phyloP scores from a whole-genome alignment of 2,888 invertebrate genomes.

The Pammene aurita region DNA sequence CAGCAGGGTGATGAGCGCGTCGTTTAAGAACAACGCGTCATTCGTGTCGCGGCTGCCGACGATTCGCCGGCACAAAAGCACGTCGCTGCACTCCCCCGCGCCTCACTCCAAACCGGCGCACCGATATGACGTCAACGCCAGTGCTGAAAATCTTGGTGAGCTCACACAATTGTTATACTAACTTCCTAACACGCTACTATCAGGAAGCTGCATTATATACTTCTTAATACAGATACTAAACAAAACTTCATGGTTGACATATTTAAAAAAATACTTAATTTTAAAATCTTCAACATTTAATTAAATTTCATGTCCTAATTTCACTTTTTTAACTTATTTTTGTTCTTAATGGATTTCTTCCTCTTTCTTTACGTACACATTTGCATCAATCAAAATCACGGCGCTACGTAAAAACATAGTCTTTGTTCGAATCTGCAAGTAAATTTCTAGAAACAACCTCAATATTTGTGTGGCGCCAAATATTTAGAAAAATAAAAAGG shows the following conservation, averaged over 20 bases:
- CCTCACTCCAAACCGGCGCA: slow-evolving; percentile 85
- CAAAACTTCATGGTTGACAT: slow-evolving; percentile 20
- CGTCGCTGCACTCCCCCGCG: slow-evolving; percentile 89
- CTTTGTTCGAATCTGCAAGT: no score
- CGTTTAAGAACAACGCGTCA: slow-evolving; percentile 96
- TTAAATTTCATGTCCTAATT: background rate
- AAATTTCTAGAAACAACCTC: background rate
- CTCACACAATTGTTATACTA: slow-evolving; percentile 31
- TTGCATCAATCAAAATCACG: background rate
- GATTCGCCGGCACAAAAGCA: slow-evolving; percentile 91
- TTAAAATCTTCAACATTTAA: slow-evolving; percentile 1
- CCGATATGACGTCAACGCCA: slow-evolving; percentile 88
- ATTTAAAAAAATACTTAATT: slow-evolving; percentile 2
- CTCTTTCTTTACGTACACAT: background rate
- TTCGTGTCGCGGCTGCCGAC: slow-evolving; percentile 96
- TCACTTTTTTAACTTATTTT: slow-evolving; percentile 7
- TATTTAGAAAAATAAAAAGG: background rate
- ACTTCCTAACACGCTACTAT: slow-evolving; percentile 27
- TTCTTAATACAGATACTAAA: slow-evolving; percentile 35
- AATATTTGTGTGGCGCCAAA: slow-evolving; percentile 4
- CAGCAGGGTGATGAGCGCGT: slow-evolving; percentile 88
- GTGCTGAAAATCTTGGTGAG: slow-evolving; percentile 89
- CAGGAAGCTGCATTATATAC: slow-evolving; percentile 26
- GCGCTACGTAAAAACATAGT: background rate
- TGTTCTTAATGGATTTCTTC: background rate